Evolutionary conservation across 2,113 vertebrate species (phyloP).

Genomic region (Xenotilapia flavipinnis): DNA sequence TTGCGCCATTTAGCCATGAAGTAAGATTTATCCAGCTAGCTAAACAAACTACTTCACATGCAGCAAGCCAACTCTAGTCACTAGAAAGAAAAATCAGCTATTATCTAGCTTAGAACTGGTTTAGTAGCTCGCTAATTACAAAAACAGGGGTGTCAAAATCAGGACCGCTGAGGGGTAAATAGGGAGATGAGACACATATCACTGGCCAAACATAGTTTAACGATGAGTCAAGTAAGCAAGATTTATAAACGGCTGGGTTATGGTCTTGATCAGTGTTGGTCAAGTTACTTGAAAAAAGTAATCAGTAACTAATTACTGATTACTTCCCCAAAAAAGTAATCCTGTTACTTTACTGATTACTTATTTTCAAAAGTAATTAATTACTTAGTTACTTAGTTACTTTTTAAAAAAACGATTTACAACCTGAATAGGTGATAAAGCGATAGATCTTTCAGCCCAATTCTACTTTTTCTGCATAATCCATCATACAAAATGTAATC

Average conservation of each 20-base stretch:
- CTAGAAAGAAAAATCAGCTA: neutral
- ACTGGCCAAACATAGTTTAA: neutral
- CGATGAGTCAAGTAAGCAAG: neutral
- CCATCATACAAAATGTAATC: too few relatives aligned
- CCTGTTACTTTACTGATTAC: too few relatives aligned
- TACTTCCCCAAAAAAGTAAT: too few relatives aligned
- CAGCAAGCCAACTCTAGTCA: neutral
- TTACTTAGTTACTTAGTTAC: too few relatives aligned
- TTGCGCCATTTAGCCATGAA: neutral
- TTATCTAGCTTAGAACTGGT: neutral
- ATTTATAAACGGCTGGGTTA: neutral
- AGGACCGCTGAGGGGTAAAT: rapidly evolving
- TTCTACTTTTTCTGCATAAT: too few relatives aligned
- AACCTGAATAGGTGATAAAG: too few relatives aligned
- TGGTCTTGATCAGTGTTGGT: neutral
- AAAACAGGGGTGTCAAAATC: neutral
- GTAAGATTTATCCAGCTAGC: neutral
- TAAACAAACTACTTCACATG: neutral
- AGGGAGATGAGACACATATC: neutral
- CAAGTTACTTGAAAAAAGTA: too few relatives aligned
- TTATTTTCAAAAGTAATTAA: too few relatives aligned
- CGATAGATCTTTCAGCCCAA: too few relatives aligned
- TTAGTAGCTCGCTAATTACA: neutral
- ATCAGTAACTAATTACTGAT: too few relatives aligned
- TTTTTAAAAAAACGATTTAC: too few relatives aligned